Evolutionary conservation across 1,140 invertebrate species (phyloP).

Genomic region (Grapholita molesta): DNA sequence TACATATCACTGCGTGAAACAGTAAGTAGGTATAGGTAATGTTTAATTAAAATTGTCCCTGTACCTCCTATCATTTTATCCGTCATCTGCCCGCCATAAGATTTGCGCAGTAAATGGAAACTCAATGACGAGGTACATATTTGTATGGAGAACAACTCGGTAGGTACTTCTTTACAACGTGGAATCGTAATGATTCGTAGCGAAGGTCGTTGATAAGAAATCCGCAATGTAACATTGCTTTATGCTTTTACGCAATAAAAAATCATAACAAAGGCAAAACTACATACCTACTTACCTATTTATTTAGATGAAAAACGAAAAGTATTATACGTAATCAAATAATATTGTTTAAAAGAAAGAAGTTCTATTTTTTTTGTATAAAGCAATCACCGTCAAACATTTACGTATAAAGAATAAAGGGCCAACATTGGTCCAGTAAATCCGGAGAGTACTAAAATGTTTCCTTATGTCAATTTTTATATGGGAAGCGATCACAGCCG

Average conservation of each 20-base stretch:
- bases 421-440: neutral
- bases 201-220: slow-evolving; percentile 70
- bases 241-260: slow-evolving; percentile 35
- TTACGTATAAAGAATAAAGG: too few species aligned
- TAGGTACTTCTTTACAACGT: neutral
- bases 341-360: neutral
- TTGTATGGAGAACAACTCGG: neutral
- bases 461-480: neutral
- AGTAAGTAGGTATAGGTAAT: too few species aligned
- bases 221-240: slow-evolving; percentile 41
- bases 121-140: neutral
- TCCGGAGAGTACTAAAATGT: neutral
- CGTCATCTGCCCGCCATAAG: neutral
- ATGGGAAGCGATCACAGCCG: slow-evolving; percentile 4
- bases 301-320: neutral
- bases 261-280: slow-evolving; percentile 24
- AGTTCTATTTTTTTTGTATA: too few species aligned
- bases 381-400: too few species aligned
- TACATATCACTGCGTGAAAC: too few species aligned
- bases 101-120: neutral
- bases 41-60: neutral
- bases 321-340: neutral
- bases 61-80: neutral
- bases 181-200: slow-evolving; percentile 28
- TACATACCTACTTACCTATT: neutral